Percentiles rank a stretch among this genome's conserved stretches.
Conservation (phyloP, 1,140 invertebrate genomes). For the Cyphomyrmex costatus region DNA sequence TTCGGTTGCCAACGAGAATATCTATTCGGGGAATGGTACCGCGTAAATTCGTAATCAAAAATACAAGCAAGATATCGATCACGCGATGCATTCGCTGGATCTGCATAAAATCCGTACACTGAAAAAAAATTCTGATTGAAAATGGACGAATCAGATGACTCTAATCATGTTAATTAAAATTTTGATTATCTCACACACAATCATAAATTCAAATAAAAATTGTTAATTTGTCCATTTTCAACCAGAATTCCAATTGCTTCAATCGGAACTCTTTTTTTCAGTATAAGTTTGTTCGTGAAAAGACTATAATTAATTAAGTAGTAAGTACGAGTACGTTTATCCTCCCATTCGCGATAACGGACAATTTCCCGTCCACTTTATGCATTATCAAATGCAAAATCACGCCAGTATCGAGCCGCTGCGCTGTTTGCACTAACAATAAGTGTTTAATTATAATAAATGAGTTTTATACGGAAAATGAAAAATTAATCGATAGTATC, state of each 20-base stretch:
- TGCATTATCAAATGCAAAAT: slow-evolving; percentile 30
- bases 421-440: slow-evolving; percentile 5
- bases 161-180: too few relatives aligned
- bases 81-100: slow-evolving; percentile 7
- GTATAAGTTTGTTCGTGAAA: slow-evolving; percentile 21
- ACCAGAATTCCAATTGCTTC: too few relatives aligned
- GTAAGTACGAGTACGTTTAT: not conserved
- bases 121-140: too few relatives aligned
- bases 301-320: slow-evolving; percentile 25
- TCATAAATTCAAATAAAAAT: too few relatives aligned
- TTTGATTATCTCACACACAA: too few relatives aligned
- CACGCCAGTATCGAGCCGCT: slow-evolving; percentile 6
- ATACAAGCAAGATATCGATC: slow-evolving; percentile 28
- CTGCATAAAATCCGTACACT: not conserved
- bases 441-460: slow-evolving; percentile 24
- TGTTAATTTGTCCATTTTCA: too few relatives aligned
- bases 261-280: too few relatives aligned
- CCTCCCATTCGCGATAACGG: not conserved
- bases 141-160: too few relatives aligned
- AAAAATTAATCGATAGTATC: slow-evolving; percentile 33
- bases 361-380: slow-evolving; percentile 14
- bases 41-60: slow-evolving; percentile 55
- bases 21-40: slow-evolving; percentile 17
- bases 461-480: slow-evolving; percentile 40
- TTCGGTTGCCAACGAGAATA: not conserved